Evolutionary conservation across 1,140 invertebrate genomes (phyloP).

Genomic region (Bicyclus anynana): DNA sequence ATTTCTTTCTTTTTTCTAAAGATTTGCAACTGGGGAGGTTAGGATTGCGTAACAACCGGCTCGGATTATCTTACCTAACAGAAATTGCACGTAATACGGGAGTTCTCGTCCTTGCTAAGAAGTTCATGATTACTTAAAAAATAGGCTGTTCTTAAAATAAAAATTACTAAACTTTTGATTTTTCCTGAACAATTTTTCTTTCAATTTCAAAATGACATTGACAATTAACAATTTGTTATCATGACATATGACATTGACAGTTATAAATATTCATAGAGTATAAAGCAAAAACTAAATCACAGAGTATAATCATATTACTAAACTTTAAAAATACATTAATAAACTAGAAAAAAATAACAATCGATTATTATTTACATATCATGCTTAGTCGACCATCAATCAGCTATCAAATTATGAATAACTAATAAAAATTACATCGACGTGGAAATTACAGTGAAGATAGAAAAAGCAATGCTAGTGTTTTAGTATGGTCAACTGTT

Average conservation of each 20-base stretch:
- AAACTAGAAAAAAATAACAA: too few species aligned
- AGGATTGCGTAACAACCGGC: constrained; percentile 59
- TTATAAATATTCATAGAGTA: too few species aligned
- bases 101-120: constrained; percentile 45
- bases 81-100: constrained; percentile 44
- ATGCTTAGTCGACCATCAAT: too few species aligned
- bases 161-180: constrained; percentile 17
- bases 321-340: too few species aligned
- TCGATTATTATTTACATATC: too few species aligned
- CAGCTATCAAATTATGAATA: too few species aligned
- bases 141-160: constrained; percentile 20
- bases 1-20: background rate
- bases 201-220: constrained; percentile 27
- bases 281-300: too few species aligned
- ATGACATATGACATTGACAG: too few species aligned
- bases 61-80: constrained; percentile 46
- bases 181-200: constrained; percentile 17
- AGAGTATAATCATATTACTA: too few species aligned
- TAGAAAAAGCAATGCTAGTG: background rate
- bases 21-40: constrained; percentile 11
- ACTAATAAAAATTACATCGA: too few species aligned
- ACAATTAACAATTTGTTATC: too few species aligned
- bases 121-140: constrained; percentile 49
- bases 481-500: background rate
- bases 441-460: too few species aligned